These are phyloP conservation scores for Aethina tumida DNA, from an alignment of 1,140 invertebrate species.

Conservation along the genomic window DNA sequence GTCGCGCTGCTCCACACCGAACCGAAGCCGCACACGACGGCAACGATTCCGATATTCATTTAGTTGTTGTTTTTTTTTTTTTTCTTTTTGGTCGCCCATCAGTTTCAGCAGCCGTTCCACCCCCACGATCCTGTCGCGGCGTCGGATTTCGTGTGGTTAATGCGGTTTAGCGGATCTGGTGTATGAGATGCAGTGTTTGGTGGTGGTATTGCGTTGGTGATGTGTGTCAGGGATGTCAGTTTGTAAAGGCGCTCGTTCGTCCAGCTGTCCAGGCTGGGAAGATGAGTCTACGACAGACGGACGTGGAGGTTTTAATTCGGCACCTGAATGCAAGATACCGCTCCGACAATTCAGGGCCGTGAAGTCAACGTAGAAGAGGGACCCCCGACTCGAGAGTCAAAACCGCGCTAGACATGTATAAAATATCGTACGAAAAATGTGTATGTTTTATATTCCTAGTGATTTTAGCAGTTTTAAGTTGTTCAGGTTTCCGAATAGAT, in stretches of 20 bases:
- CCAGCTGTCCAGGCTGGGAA: constrained; percentile 16
- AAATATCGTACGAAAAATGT: constrained; percentile 35
- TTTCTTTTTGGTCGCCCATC: not conserved
- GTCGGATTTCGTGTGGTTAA: constrained; percentile 5
- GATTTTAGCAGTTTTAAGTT: constrained; percentile 33
- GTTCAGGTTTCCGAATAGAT: constrained; percentile 36
- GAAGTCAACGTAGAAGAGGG: constrained; percentile 13
- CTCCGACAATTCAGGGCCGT: constrained; percentile 13
- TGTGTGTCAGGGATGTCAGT: constrained; percentile 20
- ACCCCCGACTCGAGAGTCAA: too few species aligned
- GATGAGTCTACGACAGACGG: constrained; percentile 21
- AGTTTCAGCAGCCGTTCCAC: too few species aligned
- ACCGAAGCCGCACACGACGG: not conserved
- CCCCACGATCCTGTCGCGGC: constrained; percentile 8
- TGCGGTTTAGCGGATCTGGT: constrained; percentile 5
- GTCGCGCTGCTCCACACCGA: too few species aligned
- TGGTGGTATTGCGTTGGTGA: constrained; percentile 11
- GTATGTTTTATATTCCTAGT: constrained; percentile 36
- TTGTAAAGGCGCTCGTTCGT: constrained; percentile 6
- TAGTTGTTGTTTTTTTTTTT: not conserved
- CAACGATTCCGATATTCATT: too few species aligned
- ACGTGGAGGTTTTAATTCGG: constrained; percentile 11
- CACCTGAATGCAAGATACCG: constrained; percentile 26
- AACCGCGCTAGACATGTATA: constrained; percentile 33
- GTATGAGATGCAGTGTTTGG: constrained; percentile 2